A percentile compares a stretch with the other conserved stretches of the same genome.
Conservation (phyloP, 2,113 vertebrate genomes). For the Steatornis caripensis region DNA sequence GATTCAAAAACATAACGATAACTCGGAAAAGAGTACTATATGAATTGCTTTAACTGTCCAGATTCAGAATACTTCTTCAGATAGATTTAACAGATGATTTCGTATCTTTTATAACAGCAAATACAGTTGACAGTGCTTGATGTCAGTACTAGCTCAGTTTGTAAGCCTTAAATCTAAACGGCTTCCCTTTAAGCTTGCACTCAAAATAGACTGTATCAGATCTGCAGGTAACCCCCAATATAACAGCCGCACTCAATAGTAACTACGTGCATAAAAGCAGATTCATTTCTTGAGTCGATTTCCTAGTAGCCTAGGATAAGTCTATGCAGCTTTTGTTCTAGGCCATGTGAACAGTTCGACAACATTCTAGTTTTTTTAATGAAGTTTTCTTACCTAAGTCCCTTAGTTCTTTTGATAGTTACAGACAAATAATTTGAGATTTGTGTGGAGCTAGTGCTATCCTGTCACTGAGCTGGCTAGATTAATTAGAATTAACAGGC, state of each 20-base stretch:
- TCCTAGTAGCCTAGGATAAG: not conserved
- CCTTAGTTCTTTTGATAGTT: not conserved
- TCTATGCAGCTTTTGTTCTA: not conserved
- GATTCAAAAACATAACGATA: not conserved
- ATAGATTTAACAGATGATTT: not conserved
- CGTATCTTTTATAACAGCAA: not conserved
- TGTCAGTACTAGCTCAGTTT: not conserved
- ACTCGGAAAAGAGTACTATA: not conserved
- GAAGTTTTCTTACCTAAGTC: not conserved
- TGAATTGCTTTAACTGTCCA: not conserved
- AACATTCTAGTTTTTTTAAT: not conserved
- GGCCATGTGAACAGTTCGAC: not conserved
- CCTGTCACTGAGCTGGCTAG: not conserved
- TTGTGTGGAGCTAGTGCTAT: not conserved
- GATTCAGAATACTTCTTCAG: not conserved
- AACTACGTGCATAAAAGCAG: not conserved
- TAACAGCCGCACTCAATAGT: not conserved
- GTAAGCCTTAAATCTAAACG: not conserved
- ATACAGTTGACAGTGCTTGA: not conserved
- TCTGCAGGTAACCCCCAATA: not conserved
- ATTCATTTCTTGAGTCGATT: not conserved
- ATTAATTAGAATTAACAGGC: not conserved
- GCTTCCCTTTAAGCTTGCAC: not conserved
- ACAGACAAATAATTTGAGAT: not conserved
- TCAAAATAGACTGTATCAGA: fast-evolving